A percentile compares a stretch with the other conserved stretches of the same genome.
Conservation (phyloP, 2,888 invertebrate genomes). For the Adelphocoris suturalis region DNA sequence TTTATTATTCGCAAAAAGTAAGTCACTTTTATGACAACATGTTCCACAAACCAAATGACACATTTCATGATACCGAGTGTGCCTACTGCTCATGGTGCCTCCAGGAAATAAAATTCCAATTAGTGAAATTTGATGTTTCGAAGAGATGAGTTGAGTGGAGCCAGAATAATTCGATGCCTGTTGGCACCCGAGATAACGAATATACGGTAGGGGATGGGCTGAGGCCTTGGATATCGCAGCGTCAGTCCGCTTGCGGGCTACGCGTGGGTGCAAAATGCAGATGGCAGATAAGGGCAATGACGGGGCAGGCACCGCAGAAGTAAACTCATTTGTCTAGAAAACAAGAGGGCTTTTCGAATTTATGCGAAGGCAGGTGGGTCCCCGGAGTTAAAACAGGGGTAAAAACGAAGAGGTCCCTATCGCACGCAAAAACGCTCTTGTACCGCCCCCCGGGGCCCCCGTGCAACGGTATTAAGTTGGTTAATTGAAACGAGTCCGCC, state of each 20-base stretch:
- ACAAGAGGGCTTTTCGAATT: conserved; percentile 55
- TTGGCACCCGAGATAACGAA: conserved; percentile 44
- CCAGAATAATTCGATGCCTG: conserved; percentile 1
- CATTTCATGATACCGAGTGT: not conserved
- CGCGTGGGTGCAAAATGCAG: conserved; percentile 57
- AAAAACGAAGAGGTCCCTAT: conserved; percentile 63
- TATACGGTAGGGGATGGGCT: not conserved
- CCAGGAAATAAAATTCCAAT: not conserved
- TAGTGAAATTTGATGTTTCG: not conserved
- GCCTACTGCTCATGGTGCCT: not conserved
- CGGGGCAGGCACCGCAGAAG: conserved; percentile 51
- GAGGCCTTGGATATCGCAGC: conserved; percentile 33
- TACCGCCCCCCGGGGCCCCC: not conserved
- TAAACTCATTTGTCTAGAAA: conserved; percentile 69
- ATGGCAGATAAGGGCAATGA: conserved; percentile 57
- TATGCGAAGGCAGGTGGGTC: conserved; percentile 61
- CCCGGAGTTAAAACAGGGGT: conserved; percentile 59
- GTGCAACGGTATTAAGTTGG: conserved; percentile 56
- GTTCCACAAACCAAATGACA: not conserved
- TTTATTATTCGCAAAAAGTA: too few species aligned
- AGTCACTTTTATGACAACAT: too few species aligned
- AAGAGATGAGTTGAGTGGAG: conserved; percentile 14
- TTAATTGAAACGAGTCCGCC: conserved; percentile 66
- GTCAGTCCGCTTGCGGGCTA: conserved; percentile 35
- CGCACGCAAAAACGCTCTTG: conserved; percentile 59